A percentile compares a stretch with the other conserved stretches of the same genome.
phyloP scores from a whole-genome alignment of 2,888 invertebrate species.

The Acleris laterana region DNA sequence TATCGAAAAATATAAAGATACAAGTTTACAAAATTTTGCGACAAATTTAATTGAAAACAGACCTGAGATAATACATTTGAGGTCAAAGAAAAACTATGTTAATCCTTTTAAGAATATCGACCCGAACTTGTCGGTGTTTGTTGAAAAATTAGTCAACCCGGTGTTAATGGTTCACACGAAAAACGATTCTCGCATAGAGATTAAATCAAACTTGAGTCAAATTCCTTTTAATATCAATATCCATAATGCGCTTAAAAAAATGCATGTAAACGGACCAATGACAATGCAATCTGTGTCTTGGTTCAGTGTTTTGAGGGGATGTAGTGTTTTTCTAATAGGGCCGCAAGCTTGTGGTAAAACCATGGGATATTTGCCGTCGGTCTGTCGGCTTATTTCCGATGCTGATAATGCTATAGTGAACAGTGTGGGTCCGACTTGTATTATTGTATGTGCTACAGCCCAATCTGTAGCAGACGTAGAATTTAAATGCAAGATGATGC shows the following conservation, averaged over 20 bases:
- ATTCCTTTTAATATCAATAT: conserved; percentile 64
- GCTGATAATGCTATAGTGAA: conserved; percentile 54
- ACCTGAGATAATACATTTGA: conserved; percentile 26
- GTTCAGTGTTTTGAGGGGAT: conserved; percentile 87
- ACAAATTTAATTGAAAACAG: conserved; percentile 16
- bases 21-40: neutral
- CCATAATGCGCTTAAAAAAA: conserved; percentile 56
- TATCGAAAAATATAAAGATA: conserved; percentile 45
- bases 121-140: conserved; percentile 64
- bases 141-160: conserved; percentile 71
- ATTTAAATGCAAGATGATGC: conserved; percentile 65
- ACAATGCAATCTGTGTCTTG: conserved; percentile 88
- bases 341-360: conserved; percentile 87
- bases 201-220: conserved; percentile 58
- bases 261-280: conserved; percentile 69
- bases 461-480: conserved; percentile 80
- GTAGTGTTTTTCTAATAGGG: conserved; percentile 87
- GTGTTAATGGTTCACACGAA: conserved; percentile 75
- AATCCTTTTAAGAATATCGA: conserved; percentile 73
- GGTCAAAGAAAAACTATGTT: conserved; percentile 49
- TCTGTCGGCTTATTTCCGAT: conserved; percentile 85
- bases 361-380: conserved; percentile 87
- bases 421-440: conserved; percentile 85
- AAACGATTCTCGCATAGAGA: conserved; percentile 60
- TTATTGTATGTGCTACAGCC: conserved; percentile 87